phyloP scores from a whole-genome alignment of 2,797 vertebrate genomes.

The Acanthopagrus latus region DNA sequence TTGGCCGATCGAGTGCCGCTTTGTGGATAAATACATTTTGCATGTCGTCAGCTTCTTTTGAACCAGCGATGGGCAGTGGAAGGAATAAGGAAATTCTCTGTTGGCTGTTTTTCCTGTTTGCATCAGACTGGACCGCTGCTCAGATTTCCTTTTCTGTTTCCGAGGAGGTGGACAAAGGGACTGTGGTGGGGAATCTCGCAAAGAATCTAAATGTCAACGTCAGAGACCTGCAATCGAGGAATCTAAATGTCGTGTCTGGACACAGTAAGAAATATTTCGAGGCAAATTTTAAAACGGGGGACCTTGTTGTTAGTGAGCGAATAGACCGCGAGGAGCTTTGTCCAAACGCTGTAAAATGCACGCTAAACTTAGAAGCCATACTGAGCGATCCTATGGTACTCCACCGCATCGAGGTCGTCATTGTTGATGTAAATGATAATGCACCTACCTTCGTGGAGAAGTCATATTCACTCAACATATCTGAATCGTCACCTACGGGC shows the following conservation, averaged over 20 bases:
- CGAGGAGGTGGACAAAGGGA: slow-evolving; percentile 84
- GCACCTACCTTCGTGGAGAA: slow-evolving; percentile 71
- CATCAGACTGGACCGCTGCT: slow-evolving; percentile 68
- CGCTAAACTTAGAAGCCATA: slow-evolving; percentile 74
- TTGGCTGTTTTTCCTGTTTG: slow-evolving; percentile 42
- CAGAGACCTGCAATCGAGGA: slow-evolving; percentile 77
- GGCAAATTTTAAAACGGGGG: slow-evolving; percentile 73
- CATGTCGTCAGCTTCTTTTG: background rate
- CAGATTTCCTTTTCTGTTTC: slow-evolving; percentile 82
- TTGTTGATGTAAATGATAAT: slow-evolving; percentile 84
- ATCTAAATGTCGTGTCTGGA: slow-evolving; percentile 77
- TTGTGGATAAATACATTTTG: slow-evolving; percentile 10
- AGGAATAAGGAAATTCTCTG: slow-evolving; percentile 14
- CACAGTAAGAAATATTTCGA: slow-evolving; percentile 77
- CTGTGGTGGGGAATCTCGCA: slow-evolving; percentile 82
- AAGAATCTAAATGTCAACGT: slow-evolving; percentile 83
- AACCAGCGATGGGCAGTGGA: slow-evolving; percentile 48
- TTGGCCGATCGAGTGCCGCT: slow-evolving; percentile 2
- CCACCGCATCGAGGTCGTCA: slow-evolving; percentile 76
- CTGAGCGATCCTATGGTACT: slow-evolving; percentile 65
- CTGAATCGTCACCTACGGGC: slow-evolving; percentile 77
- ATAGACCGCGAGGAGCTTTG: slow-evolving; percentile 79
- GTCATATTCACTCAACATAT: slow-evolving; percentile 78
- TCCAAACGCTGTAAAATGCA: slow-evolving; percentile 69
- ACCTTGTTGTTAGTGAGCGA: slow-evolving; percentile 71